Evolutionary conservation across 2,888 invertebrate species (phyloP), one percentile per base, ranked within the genome.

Genomic region (Bombylius discolor): DNA sequence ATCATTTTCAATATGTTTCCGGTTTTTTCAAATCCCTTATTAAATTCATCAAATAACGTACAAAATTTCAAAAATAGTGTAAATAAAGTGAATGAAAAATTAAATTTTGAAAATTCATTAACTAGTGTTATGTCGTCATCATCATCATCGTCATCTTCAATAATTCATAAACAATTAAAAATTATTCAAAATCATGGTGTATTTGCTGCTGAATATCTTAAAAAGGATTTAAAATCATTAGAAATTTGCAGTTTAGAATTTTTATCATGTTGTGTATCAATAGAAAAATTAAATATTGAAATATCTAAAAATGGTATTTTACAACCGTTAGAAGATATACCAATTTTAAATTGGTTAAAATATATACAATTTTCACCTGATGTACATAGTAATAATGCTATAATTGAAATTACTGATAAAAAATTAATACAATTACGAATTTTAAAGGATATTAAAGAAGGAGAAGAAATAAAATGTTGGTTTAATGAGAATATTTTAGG

Each of bases 381-480:
- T 65, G 74, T 79, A 36, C 78, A 81, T 63, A 78, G 79, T 61
- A 78, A 78, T 64, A 81, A 81, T 67, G 70, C 68, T 4, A 47
- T 72, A 4, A 66, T 74, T 46, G 73, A 74, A 60, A 59, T 70
- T 23, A 65, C 62, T 1, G 31, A 47, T 42, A 47, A 57, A 13
- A 65, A 66, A 1, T 62, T 64, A 39, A 62, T 74, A 47, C 62
- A 68, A 3, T 60, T 80, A 62, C 73, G 76, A 14, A 65, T 75
- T 47, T 67, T 68, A 48, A 69, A 71, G 46, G 74, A 73, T 61
- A 72, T 77, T 56, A 74, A 76, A 49, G 75, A 77, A 4, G 86
- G 85, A 44, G 84, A 86, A 58, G 85, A 87, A 64, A 74, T 92
- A 51, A 76, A 81, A 39, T 78, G 90, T 63, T 95, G 95, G 94